Evolutionary conservation across 2,888 invertebrate species (phyloP).

Genomic region (Scaptomyza tumidula): DNA sequence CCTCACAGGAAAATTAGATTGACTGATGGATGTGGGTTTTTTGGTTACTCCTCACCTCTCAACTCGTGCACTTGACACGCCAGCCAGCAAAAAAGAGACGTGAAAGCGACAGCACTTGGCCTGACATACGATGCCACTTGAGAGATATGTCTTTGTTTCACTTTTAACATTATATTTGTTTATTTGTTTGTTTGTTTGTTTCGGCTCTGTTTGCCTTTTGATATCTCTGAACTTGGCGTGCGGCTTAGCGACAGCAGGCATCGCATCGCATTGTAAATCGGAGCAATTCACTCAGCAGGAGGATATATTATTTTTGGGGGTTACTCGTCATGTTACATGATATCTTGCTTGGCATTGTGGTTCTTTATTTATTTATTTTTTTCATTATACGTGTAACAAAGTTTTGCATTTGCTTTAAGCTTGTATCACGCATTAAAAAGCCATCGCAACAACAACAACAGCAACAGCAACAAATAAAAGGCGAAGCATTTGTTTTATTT

Average conservation of each 20-base stretch:
- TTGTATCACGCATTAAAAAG: slow-evolving; percentile 64
- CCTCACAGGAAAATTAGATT: slow-evolving; percentile 73
- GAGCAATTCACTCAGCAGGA: slow-evolving; percentile 67
- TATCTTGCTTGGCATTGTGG: slow-evolving; percentile 54
- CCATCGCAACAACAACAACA: slow-evolving; percentile 21
- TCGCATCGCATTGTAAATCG: slow-evolving; percentile 71
- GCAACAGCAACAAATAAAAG: slow-evolving; percentile 7
- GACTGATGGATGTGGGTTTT: slow-evolving; percentile 52
- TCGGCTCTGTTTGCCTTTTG: slow-evolving; percentile 68
- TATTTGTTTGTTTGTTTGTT: slow-evolving; percentile 68
- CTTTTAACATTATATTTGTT: slow-evolving; percentile 50
- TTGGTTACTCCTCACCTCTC: slow-evolving; percentile 4
- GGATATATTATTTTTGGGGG: neutral
- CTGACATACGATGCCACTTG: slow-evolving; percentile 79
- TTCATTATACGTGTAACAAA: slow-evolving; percentile 79
- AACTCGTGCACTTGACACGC: slow-evolving; percentile 70
- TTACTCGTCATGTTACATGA: slow-evolving; percentile 57
- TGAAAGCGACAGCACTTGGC: slow-evolving; percentile 50
- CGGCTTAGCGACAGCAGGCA: slow-evolving; percentile 71
- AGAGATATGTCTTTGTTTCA: slow-evolving; percentile 78
- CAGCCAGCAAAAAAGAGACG: slow-evolving; percentile 14
- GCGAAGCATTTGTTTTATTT: slow-evolving; percentile 33
- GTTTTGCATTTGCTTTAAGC: slow-evolving; percentile 77
- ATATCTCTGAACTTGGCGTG: slow-evolving; percentile 77
- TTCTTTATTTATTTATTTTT: slow-evolving; percentile 75